Evolutionary conservation across 2,113 vertebrate genomes (phyloP).

Genomic region (Oreochromis niloticus): DNA sequence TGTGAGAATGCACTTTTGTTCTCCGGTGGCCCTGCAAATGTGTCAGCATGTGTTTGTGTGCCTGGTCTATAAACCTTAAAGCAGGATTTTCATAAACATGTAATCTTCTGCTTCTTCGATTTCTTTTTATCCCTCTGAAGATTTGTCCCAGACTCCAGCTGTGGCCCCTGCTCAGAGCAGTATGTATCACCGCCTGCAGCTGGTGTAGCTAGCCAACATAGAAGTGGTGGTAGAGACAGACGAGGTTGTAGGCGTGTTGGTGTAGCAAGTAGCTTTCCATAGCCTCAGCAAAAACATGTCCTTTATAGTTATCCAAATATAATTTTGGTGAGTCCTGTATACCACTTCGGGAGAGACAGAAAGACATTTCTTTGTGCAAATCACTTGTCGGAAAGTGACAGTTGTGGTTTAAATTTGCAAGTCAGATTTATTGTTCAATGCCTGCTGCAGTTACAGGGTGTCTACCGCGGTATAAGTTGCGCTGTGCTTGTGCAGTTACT

Average conservation of each 20-base stretch:
- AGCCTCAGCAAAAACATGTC: constrained; percentile 1
- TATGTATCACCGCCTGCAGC: constrained; percentile 52
- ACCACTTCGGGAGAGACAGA: not conserved
- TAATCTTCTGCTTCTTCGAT: constrained; percentile 52
- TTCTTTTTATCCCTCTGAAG: constrained; percentile 53
- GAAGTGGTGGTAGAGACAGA: constrained; percentile 33
- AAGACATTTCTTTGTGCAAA: not conserved
- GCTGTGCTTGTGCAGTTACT: not conserved
- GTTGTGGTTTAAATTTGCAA: not conserved
- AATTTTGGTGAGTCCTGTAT: not conserved
- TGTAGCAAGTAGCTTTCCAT: not conserved
- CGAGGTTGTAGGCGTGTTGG: not conserved
- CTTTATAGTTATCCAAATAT: not conserved
- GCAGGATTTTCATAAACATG: constrained; percentile 36
- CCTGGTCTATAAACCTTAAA: constrained; percentile 20
- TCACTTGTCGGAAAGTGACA: not conserved
- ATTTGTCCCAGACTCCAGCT: constrained; percentile 60
- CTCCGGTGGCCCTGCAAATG: not conserved
- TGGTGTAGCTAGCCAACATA: not conserved
- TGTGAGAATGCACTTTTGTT: not conserved
- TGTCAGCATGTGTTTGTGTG: not conserved
- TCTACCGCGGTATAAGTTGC: not conserved
- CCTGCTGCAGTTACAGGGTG: not conserved
- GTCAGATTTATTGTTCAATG: not conserved
- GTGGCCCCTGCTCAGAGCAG: constrained; percentile 54